A percentile compares a stretch with the other conserved stretches of the same genome.
These are phyloP conservation scores for Alectura lathami DNA, from an alignment of 2,113 vertebrate species.

Conservation along the genomic window DNA sequence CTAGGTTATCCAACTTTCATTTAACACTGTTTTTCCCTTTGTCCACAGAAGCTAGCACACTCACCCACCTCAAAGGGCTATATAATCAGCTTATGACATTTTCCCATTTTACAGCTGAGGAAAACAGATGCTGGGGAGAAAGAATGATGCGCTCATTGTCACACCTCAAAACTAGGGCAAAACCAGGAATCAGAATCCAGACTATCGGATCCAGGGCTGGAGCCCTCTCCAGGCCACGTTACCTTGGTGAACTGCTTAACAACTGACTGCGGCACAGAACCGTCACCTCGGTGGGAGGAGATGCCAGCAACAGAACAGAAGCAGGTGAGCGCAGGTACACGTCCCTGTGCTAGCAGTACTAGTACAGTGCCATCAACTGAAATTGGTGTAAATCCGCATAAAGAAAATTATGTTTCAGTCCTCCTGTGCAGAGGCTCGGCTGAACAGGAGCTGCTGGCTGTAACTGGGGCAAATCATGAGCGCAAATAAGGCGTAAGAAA, in stretches of 20 bases:
- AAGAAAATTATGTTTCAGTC: not conserved
- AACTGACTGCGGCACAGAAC: not conserved
- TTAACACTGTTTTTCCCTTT: constrained; percentile 15
- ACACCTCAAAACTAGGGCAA: constrained; percentile 60
- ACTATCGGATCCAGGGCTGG: not conserved
- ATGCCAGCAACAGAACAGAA: not conserved
- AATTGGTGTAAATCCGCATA: not conserved
- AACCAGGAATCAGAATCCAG: constrained; percentile 55
- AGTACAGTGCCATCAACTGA: not conserved
- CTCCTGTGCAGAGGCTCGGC: not conserved
- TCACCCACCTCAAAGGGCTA: constrained; percentile 39
- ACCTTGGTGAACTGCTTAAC: not conserved
- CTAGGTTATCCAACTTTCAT: constrained; percentile 27
- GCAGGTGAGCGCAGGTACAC: not conserved
- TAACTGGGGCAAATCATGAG: constrained; percentile 24
- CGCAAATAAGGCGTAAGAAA: not conserved
- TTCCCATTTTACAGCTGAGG: constrained; percentile 60
- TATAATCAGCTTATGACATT: constrained; percentile 60
- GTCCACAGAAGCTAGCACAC: constrained; percentile 31
- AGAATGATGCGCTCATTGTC: constrained; percentile 42
- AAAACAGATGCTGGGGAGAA: constrained; percentile 69
- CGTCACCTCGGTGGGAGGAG: not conserved
- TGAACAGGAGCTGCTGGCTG: constrained; percentile 19
- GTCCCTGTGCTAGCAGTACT: not conserved
- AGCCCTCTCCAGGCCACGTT: not conserved